phyloP scores from a whole-genome alignment of 2,888 invertebrate species.

The Chrysolina haemoptera region DNA sequence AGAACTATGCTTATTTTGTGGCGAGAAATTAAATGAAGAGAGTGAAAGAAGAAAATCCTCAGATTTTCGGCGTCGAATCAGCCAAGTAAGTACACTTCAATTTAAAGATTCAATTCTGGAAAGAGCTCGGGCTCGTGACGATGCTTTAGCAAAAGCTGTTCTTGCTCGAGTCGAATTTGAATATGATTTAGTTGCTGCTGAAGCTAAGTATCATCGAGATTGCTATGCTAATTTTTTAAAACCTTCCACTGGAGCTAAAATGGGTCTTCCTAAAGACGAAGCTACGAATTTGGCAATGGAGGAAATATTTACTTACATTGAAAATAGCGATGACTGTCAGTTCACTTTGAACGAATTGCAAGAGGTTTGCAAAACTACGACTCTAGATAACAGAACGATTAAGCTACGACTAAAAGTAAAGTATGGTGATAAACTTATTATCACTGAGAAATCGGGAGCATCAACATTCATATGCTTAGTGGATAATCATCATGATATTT shows the following conservation, averaged over 20 bases:
- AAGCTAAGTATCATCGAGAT: background rate
- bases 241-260: conserved; percentile 59
- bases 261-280: conserved; percentile 51
- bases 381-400: conserved; percentile 57
- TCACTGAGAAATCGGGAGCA: conserved; percentile 53
- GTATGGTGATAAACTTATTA: conserved; percentile 61
- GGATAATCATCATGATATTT: conserved; percentile 26
- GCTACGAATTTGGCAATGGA: conserved; percentile 59
- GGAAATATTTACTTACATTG: conserved; percentile 59
- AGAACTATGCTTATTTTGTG: conserved; percentile 62
- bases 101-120: conserved; percentile 53
- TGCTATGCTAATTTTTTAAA: conserved; percentile 40
- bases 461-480: conserved; percentile 47
- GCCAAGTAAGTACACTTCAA: conserved; percentile 54
- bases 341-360: conserved; percentile 52
- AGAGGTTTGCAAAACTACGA: conserved; percentile 53
- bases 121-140: conserved; percentile 47
- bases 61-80: conserved; percentile 53
- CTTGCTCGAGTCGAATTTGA: conserved; percentile 54
- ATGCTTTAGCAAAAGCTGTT: conserved; percentile 58
- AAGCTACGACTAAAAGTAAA: conserved; percentile 58
- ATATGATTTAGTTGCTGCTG: conserved; percentile 39
- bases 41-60: conserved; percentile 58
- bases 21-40: conserved; percentile 60
- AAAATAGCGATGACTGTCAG: conserved; percentile 60